Percentiles rank a stretch among this genome's conserved stretches.
Evolutionary conservation across 1,140 invertebrate genomes (phyloP).

Genomic region (Diorhabda carinulata): DNA sequence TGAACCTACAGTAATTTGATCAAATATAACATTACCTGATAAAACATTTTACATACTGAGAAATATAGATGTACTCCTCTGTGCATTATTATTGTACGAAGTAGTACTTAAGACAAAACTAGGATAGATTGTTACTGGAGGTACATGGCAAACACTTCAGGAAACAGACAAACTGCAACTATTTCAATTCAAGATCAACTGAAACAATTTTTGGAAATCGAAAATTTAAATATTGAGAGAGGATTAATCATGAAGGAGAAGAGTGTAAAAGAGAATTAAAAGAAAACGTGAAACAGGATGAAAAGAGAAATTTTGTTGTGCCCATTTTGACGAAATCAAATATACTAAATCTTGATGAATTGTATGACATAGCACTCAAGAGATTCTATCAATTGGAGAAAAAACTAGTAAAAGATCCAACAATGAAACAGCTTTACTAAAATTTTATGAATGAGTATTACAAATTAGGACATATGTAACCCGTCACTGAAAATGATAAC

Average conservation of each 20-base stretch:
- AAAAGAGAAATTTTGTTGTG: neutral
- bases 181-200: no score
- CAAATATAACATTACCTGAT: no score
- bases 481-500: neutral
- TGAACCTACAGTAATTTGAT: no score
- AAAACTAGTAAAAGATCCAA: conserved; percentile 9
- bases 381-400: conserved; percentile 12
- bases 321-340: neutral
- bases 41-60: no score
- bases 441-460: conserved; percentile 21
- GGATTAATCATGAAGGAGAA: neutral
- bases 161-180: no score
- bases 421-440: conserved; percentile 7
- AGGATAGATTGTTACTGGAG: no score
- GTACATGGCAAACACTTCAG: no score
- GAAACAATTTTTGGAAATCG: no score
- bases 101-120: no score
- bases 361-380: neutral
- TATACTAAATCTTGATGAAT: neutral
- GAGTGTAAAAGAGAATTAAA: neutral
- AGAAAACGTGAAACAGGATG: neutral
- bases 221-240: no score
- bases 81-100: no score
- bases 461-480: conserved; percentile 9
- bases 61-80: no score